Conservation (phyloP, 53 echinoderm and acorn worm species). For the Holothuria leucospilota region DNA sequence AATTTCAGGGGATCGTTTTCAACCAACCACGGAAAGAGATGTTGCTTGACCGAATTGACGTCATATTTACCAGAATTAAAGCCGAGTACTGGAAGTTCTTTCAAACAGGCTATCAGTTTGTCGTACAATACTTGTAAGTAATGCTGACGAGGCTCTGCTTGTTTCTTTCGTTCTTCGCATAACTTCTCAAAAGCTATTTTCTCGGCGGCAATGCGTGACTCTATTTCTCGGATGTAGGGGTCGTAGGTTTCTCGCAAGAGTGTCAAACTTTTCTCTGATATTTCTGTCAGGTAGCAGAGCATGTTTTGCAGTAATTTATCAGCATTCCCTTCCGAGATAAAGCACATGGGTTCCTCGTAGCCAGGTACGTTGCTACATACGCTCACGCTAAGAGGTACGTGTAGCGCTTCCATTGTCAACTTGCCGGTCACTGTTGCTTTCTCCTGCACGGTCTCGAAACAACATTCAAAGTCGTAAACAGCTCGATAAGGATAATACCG, state of each 20-base stretch:
- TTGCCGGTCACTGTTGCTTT: too few species aligned
- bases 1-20: conserved; percentile 22
- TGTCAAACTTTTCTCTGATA: background rate
- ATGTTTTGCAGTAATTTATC: background rate
- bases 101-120: background rate
- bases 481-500: background rate
- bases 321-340: background rate
- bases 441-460: background rate
- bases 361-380: background rate
- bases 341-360: background rate
- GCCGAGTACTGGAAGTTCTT: conserved; percentile 39
- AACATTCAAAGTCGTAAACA: background rate
- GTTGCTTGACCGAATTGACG: background rate
- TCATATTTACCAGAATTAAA: conserved; percentile 48
- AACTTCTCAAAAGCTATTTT: background rate
- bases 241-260: too few species aligned
- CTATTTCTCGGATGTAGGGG: background rate
- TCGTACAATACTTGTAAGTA: too few species aligned
- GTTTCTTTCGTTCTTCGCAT: background rate
- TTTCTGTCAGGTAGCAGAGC: background rate
- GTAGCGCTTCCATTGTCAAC: background rate
- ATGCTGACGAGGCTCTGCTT: background rate
- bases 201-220: background rate
- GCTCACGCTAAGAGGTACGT: conserved; percentile 1
- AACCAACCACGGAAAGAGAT: too few species aligned